Percentiles rank a stretch among this genome's conserved stretches.
phyloP scores from a whole-genome alignment of 2,797 vertebrate species.

The Enteromius viviparus region DNA sequence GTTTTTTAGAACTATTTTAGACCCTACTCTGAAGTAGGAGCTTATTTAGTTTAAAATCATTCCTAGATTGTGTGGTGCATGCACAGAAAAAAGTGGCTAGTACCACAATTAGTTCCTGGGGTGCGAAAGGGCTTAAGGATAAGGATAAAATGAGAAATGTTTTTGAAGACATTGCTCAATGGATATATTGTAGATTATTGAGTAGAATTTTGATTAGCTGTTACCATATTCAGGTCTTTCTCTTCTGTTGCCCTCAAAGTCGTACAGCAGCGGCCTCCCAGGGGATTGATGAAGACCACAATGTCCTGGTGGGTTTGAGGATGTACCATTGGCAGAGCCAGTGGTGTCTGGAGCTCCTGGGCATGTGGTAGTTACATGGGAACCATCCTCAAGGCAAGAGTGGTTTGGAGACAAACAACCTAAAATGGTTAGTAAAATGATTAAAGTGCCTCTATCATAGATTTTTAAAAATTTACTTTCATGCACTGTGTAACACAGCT shows the following conservation, averaged over 20 bases:
- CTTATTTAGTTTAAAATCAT: no score
- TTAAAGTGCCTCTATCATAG: neutral
- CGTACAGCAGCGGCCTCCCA: conserved; percentile 81
- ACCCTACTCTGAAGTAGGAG: no score
- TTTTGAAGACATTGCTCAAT: conserved; percentile 2
- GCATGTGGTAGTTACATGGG: conserved; percentile 79
- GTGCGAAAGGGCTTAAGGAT: neutral
- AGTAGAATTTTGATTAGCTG: conserved; percentile 55
- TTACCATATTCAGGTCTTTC: conserved; percentile 82
- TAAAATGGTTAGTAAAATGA: conserved; percentile 53
- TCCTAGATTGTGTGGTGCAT: no score
- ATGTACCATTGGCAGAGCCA: conserved; percentile 79
- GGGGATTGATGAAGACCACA: conserved; percentile 77
- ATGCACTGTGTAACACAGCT: no score
- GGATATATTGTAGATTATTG: neutral
- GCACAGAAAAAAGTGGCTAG: no score
- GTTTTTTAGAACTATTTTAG: no score
- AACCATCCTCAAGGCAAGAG: conserved; percentile 83
- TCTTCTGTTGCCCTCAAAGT: conserved; percentile 87
- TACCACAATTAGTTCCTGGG: no score
- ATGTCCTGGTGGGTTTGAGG: conserved; percentile 75
- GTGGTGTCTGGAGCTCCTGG: conserved; percentile 69
- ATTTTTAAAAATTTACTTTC: no score
- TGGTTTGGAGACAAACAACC: conserved; percentile 82
- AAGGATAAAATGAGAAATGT: conserved; percentile 15